Evolutionary conservation across 2,113 vertebrate species (phyloP).

Genomic region (Chaetorhynchus papuensis): DNA sequence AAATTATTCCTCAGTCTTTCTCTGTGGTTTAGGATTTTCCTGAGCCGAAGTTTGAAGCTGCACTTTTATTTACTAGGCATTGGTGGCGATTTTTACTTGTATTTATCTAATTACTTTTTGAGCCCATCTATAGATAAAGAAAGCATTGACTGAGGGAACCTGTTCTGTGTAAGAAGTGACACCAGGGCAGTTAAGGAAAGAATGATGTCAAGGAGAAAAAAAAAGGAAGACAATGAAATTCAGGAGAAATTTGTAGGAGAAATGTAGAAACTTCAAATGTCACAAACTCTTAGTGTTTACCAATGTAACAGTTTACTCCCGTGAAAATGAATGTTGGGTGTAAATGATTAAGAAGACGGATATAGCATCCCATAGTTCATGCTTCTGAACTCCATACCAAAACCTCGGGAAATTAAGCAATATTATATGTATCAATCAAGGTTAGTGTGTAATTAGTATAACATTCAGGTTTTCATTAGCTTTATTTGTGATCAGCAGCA

Average conservation of each 20-base stretch:
- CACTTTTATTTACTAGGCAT: not conserved
- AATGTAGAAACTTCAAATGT: not conserved
- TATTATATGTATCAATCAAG: not conserved
- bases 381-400: not conserved
- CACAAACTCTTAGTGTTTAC: not conserved
- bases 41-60: not conserved
- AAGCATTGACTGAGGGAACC: not conserved
- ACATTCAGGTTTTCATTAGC: not conserved
- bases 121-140: not conserved
- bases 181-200: not conserved
- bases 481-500: not conserved
- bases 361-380: not conserved
- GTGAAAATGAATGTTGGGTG: not conserved
- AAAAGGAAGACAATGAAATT: not conserved
- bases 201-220: not conserved
- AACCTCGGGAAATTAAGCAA: not conserved
- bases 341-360: not conserved
- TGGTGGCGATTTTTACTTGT: not conserved
- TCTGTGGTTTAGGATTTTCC: not conserved
- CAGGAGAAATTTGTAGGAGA: not conserved
- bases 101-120: not conserved
- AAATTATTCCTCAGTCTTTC: not conserved
- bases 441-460: not conserved
- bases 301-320: not conserved
- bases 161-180: not conserved